These are phyloP conservation scores for Tribolium madens DNA, from an alignment of 1,140 invertebrate genomes.

Conservation along the genomic window DNA sequence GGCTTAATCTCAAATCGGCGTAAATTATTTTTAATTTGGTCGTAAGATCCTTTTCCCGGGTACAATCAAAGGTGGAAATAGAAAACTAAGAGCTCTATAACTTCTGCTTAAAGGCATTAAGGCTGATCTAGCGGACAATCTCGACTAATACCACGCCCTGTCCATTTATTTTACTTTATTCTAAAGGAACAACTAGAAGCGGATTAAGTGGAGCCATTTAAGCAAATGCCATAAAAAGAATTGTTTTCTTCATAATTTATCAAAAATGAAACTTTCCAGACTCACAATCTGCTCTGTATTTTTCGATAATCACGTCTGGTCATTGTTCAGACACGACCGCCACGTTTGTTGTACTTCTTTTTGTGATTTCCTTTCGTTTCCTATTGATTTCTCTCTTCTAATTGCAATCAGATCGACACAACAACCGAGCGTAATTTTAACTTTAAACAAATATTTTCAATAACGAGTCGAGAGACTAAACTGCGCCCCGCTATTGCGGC, in stretches of 20 bases:
- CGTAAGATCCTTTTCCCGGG: neutral
- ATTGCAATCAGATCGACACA: neutral
- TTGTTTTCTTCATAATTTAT: neutral
- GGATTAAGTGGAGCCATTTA: neutral
- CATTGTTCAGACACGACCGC: constrained; percentile 27
- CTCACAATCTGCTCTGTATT: neutral
- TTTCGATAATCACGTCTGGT: constrained; percentile 38
- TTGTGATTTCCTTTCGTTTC: constrained; percentile 1
- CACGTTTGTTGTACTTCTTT: constrained; percentile 22
- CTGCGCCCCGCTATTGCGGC: neutral
- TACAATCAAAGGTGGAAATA: constrained; percentile 46
- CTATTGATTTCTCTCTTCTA: neutral
- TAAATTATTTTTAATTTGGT: constrained; percentile 36
- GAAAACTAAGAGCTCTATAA: constrained; percentile 52
- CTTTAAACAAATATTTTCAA: neutral
- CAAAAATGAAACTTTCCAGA: neutral
- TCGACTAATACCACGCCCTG: constrained; percentile 43
- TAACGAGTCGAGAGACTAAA: neutral
- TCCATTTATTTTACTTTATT: constrained; percentile 48
- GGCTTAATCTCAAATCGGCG: constrained; percentile 15
- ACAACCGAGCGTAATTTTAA: neutral
- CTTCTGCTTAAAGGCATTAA: constrained; percentile 50
- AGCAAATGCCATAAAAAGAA: neutral
- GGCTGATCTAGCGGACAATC: constrained; percentile 52
- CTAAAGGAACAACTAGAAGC: constrained; percentile 7